Evolutionary conservation across 2,113 vertebrate genomes (phyloP).

Genomic region (Chinchilla lanigera): DNA sequence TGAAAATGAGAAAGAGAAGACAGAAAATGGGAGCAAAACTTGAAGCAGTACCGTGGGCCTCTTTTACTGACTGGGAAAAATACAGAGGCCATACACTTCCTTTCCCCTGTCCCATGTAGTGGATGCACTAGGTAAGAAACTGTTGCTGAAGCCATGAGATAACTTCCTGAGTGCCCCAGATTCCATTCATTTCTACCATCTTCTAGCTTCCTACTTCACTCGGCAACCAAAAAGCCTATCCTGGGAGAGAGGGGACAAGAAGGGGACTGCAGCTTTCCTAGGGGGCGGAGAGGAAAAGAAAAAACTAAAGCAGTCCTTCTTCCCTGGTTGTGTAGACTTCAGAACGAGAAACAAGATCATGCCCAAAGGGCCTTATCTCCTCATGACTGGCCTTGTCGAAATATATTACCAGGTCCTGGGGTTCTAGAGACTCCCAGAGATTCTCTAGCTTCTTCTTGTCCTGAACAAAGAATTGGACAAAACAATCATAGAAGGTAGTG

Average conservation of each 20-base stretch:
- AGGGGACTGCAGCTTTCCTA: neutral
- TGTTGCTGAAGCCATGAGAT: neutral
- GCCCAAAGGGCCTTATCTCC: neutral
- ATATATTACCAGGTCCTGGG: neutral
- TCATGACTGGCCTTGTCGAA: neutral
- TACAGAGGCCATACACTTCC: neutral
- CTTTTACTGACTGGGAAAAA: neutral
- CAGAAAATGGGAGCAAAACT: neutral
- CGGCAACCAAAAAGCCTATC: neutral
- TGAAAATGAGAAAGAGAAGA: neutral
- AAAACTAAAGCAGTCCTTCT: neutral
- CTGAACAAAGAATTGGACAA: neutral
- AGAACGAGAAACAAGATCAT: neutral
- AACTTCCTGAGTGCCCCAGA: neutral
- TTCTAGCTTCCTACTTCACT: neutral
- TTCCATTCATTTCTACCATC: neutral
- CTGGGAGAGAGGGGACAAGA: neutral
- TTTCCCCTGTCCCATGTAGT: neutral
- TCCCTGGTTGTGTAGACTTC: neutral
- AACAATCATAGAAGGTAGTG: neutral
- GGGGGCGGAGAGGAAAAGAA: neutral
- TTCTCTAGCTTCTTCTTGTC: neutral
- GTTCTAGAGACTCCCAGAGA: neutral
- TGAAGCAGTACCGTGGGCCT: neutral
- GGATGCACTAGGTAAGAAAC: neutral